A percentile compares a stretch with the other conserved stretches of the same genome.
These are phyloP conservation scores for Bombus pascuorum DNA, from an alignment of 1,140 invertebrate species.

Conservation along the genomic window DNA sequence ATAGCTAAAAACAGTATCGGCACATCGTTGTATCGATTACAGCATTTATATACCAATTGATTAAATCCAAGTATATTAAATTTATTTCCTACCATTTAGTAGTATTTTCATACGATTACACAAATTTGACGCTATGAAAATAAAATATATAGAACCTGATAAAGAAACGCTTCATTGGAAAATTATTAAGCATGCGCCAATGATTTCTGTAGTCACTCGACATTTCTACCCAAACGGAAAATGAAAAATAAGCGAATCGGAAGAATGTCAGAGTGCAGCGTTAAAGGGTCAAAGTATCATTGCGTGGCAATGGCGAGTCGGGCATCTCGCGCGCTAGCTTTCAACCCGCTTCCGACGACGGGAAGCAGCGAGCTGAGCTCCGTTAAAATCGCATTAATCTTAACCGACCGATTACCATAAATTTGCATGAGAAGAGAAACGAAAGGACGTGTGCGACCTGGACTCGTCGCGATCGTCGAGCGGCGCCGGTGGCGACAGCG, in stretches of 20 bases:
- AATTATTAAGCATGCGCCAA: too few species aligned
- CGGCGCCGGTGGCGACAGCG: slow-evolving; percentile 77
- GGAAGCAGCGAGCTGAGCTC: slow-evolving; percentile 5
- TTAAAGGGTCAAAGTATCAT: neutral
- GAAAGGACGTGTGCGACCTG: slow-evolving; percentile 79
- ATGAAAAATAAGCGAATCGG: neutral
- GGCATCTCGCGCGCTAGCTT: too few species aligned
- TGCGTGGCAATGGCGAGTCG: neutral
- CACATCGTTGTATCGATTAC: too few species aligned
- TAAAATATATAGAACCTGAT: too few species aligned
- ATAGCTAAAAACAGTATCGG: too few species aligned
- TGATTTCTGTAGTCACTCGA: neutral
- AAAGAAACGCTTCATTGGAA: too few species aligned
- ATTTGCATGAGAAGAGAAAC: slow-evolving; percentile 72
- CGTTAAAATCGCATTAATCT: slow-evolving; percentile 45
- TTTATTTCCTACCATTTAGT: too few species aligned
- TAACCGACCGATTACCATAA: slow-evolving; percentile 42
- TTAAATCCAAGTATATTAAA: too few species aligned
- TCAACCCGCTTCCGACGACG: neutral
- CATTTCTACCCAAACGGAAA: neutral
- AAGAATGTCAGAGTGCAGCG: neutral
- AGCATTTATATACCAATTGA: too few species aligned
- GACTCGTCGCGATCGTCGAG: slow-evolving; percentile 83
- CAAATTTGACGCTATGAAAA: too few species aligned
- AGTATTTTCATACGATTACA: too few species aligned